Conservation (phyloP, 2,797 vertebrate species). For the Pseudochirops cupreus region DNA sequence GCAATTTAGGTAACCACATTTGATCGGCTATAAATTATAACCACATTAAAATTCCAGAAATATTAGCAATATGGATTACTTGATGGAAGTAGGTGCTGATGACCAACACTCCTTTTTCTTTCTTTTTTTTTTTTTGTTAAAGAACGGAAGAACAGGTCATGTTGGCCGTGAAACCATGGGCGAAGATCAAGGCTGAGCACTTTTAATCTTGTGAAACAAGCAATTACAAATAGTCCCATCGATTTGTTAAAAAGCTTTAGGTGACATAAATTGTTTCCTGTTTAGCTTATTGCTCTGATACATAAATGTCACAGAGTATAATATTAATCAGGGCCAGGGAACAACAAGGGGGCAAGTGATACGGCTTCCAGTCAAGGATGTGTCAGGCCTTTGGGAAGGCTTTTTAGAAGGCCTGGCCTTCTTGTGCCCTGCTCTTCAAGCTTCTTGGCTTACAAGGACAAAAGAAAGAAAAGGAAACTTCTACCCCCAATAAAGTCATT, state of each 20-base stretch:
- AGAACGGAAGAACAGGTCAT: constrained; percentile 92
- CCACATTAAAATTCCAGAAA: constrained; percentile 98
- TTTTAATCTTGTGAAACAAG: constrained; percentile 99
- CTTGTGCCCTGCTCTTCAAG: not conserved
- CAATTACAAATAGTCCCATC: constrained; percentile 99
- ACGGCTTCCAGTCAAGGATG: constrained; percentile 85
- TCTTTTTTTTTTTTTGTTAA: constrained; percentile 41
- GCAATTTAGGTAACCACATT: constrained; percentile 99
- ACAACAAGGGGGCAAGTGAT: constrained; percentile 92
- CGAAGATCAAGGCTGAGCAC: constrained; percentile 96
- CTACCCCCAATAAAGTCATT: constrained; percentile 76
- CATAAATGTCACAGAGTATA: constrained; percentile 94
- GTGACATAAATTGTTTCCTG: constrained; percentile 99
- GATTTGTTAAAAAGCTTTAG: constrained; percentile 99
- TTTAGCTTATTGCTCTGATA: constrained; percentile 96
- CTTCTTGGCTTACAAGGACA: constrained; percentile 75
- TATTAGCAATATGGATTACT: constrained; percentile 97
- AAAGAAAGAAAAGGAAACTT: constrained; percentile 75
- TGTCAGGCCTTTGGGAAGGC: constrained; percentile 77
- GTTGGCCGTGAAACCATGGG: constrained; percentile 95
- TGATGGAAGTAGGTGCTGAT: constrained; percentile 94
- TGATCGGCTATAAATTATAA: constrained; percentile 98
- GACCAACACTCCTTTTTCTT: constrained; percentile 89
- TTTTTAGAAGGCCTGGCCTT: constrained; percentile 49
- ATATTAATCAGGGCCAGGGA: constrained; percentile 95